Evolutionary conservation across 2,888 invertebrate genomes (phyloP).

Genomic region (Priocnemis perturbator): DNA sequence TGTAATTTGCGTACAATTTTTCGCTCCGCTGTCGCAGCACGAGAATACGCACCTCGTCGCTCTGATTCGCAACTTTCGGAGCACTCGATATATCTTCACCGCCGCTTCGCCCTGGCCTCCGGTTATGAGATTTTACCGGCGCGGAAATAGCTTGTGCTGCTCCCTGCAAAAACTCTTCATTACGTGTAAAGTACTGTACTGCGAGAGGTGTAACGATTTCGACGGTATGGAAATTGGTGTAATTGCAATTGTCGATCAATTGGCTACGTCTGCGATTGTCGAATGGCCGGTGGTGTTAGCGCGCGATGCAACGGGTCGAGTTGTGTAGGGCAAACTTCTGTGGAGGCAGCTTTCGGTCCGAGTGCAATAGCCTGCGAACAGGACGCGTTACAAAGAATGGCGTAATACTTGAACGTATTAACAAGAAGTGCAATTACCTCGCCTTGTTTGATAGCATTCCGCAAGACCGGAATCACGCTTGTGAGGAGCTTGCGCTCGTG

Average conservation of each 20-base stretch:
- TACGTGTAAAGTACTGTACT: too few relatives aligned
- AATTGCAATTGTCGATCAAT: too few relatives aligned
- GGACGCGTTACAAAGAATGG: too few relatives aligned
- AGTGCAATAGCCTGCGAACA: conserved; percentile 4
- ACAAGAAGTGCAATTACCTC: conserved; percentile 50
- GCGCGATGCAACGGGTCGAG: neutral
- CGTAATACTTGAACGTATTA: neutral
- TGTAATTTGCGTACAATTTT: too few relatives aligned
- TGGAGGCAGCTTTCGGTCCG: neutral
- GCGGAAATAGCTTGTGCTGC: too few relatives aligned
- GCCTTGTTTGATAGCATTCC: conserved; percentile 53
- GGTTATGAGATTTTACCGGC: too few relatives aligned
- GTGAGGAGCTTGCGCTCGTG: conserved; percentile 57
- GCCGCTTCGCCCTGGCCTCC: too few relatives aligned
- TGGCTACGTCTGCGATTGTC: neutral
- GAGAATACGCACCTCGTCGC: too few relatives aligned
- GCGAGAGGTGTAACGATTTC: too few relatives aligned
- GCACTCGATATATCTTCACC: neutral
- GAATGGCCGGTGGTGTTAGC: neutral
- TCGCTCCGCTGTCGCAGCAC: too few relatives aligned
- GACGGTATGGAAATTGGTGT: too few relatives aligned
- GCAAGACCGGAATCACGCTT: conserved; percentile 51
- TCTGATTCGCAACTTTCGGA: conserved; percentile 13
- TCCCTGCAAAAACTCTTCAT: too few relatives aligned
- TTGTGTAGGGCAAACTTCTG: neutral